Evolutionary conservation across 1,140 invertebrate species (phyloP), one percentile per base, ranked within the genome.

Genomic region (Oedothorax gibbosus): DNA sequence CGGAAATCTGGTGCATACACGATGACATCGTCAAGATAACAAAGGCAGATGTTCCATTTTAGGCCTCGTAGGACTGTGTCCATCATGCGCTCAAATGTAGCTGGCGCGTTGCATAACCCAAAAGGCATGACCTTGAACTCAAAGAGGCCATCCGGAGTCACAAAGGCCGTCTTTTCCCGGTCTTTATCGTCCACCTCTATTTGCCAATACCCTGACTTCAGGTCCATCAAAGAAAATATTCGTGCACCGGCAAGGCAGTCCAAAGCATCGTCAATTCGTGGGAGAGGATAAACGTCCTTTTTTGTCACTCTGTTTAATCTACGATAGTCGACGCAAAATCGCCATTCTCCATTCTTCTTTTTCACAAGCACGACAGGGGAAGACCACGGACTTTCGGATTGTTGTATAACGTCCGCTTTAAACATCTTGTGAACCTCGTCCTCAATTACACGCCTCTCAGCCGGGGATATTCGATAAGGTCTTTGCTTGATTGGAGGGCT

Each of bases 261-360:
- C 7, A 93, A 82, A 11, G 87, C 87, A 35, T 91, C 90, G n/a
- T 91, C 89, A 20, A 92, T 91, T 8, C 88, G 60, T 0, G 90
- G 91, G 3, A 93, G 80, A 87, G 92, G 92, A 87, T 90, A 93
- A 56, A 86, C 88, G 86, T 93, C 91, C 0, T 91, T 88, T 0
- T 91, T 91, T 51, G 89, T 92, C 1, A 79, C 88, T 79, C 21
- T 12, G 86, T 93, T 35, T 35, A 35, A 35, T 35, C 35, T 35
- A 35, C 35, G 35, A 5, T 35, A 35, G 35, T 35, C 35, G 35
- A 35, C 35, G 35, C 35, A 35, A 35, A 35, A 35, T 35, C 35
- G 35, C 35, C 35, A 35, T 35, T 35, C 35, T 35, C 35, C 35
- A 5, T 35, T 35, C 35, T 35, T 35, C 35, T 35, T 35, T 5